Percentiles rank a stretch among this genome's conserved stretches.
These are phyloP conservation scores for Sitta carolinensis DNA, from an alignment of 2,797 vertebrate genomes.

Conservation along the genomic window DNA sequence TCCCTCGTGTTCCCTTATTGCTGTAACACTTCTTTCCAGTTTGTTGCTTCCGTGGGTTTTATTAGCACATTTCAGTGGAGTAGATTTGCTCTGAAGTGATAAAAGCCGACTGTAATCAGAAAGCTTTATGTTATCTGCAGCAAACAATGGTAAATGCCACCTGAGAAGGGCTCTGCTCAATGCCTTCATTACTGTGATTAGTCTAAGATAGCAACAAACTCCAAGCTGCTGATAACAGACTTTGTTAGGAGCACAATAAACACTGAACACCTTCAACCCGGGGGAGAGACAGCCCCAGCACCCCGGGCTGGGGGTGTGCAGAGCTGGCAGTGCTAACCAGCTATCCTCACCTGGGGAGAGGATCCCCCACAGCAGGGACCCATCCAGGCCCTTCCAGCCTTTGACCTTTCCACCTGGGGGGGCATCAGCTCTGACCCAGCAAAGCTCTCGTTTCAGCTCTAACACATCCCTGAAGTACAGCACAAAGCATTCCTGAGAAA, in stretches of 20 bases:
- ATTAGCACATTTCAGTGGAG: slow-evolving; percentile 65
- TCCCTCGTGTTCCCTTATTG: slow-evolving; percentile 70
- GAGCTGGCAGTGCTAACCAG: not conserved
- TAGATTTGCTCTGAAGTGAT: slow-evolving; percentile 69
- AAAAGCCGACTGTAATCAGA: slow-evolving; percentile 62
- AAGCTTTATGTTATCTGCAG: slow-evolving; percentile 52
- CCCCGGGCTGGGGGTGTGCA: not conserved
- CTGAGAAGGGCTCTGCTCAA: slow-evolving; percentile 13
- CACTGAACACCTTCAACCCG: not conserved
- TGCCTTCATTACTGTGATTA: slow-evolving; percentile 62
- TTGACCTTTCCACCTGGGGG: accelerated
- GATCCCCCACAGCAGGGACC: not conserved
- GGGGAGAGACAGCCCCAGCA: not conserved
- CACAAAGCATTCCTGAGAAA: accelerated
- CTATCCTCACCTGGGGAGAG: not conserved
- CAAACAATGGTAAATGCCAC: slow-evolving; percentile 63
- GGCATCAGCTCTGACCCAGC: not conserved
- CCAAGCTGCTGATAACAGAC: slow-evolving; percentile 38
- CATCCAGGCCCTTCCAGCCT: accelerated
- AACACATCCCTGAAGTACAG: accelerated
- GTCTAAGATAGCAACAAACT: slow-evolving; percentile 46
- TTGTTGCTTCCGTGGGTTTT: slow-evolving; percentile 69
- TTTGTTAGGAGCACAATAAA: slow-evolving; percentile 29
- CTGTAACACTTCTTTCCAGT: slow-evolving; percentile 60
- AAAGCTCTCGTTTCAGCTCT: accelerated